Evolutionary conservation across 92 coral and sea anemone species (phyloP).

Genomic region (Actinernus sp.): DNA sequence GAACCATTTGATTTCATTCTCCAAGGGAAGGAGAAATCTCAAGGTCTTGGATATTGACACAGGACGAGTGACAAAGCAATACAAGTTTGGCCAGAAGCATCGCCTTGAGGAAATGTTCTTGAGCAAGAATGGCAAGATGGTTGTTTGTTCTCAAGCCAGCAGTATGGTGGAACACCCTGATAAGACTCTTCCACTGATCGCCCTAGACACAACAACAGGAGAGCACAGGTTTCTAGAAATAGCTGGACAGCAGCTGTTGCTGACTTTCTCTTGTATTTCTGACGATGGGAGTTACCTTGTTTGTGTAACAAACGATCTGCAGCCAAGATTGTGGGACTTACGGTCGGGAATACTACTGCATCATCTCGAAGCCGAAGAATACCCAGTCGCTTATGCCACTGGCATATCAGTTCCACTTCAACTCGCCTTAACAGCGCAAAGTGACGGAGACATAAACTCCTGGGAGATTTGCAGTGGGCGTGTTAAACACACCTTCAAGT

Average conservation of each 20-base stretch:
- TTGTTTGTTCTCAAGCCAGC: slow-evolving; percentile 74
- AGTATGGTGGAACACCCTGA: slow-evolving; percentile 49
- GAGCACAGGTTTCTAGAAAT: slow-evolving; percentile 61
- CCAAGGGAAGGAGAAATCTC: slow-evolving; percentile 91
- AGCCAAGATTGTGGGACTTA: slow-evolving; percentile 69
- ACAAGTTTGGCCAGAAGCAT: slow-evolving; percentile 84
- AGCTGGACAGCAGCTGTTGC: slow-evolving; percentile 30
- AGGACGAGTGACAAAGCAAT: slow-evolving; percentile 71
- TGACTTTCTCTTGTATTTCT: slow-evolving; percentile 60
- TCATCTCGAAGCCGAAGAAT: slow-evolving; percentile 34
- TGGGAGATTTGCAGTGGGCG: slow-evolving; percentile 84
- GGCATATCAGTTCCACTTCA: slow-evolving; percentile 51
- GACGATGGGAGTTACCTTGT: slow-evolving; percentile 77
- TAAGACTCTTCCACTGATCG: slow-evolving; percentile 61
- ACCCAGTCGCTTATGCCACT: slow-evolving; percentile 56
- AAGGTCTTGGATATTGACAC: slow-evolving; percentile 86
- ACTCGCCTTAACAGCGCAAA: slow-evolving; percentile 69
- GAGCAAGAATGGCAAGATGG: slow-evolving; percentile 69
- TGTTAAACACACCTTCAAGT: slow-evolving; percentile 53
- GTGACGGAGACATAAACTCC: slow-evolving; percentile 61
- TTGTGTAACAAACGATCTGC: slow-evolving; percentile 39
- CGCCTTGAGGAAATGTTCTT: slow-evolving; percentile 90
- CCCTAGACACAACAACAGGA: slow-evolving; percentile 45
- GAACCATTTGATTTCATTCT: slow-evolving; percentile 68
- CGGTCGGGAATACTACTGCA: slow-evolving; percentile 38